A percentile compares a stretch with the other conserved stretches of the same genome.
phyloP scores from a whole-genome alignment of 2,888 invertebrate species.

The Apamea epomidion region DNA sequence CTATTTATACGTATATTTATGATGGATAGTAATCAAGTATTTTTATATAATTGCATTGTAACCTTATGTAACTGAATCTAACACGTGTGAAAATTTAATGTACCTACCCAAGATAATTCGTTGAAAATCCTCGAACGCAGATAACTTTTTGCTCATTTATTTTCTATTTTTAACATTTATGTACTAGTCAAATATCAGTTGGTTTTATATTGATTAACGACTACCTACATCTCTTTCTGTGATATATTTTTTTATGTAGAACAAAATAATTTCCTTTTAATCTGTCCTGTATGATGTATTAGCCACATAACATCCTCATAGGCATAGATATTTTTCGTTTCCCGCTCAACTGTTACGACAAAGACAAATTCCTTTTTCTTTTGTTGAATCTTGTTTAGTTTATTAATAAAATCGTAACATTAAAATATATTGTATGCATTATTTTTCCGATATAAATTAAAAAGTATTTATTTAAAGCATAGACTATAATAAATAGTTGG shows the following conservation, averaged over 20 bases:
- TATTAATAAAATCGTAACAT: constrained; percentile 55
- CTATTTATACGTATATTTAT: constrained; percentile 69
- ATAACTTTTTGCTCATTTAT: constrained; percentile 74
- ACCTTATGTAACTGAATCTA: constrained; percentile 53
- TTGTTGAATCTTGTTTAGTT: constrained; percentile 66
- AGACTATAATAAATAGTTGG: constrained; percentile 58
- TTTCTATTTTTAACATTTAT: constrained; percentile 75
- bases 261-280: constrained; percentile 79
- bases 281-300: constrained; percentile 77
- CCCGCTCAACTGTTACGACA: constrained; percentile 72
- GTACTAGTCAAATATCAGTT: constrained; percentile 87
- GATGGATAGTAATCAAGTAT: constrained; percentile 68
- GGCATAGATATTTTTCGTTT: constrained; percentile 66
- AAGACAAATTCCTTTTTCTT: constrained; percentile 65
- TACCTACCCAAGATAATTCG: constrained; percentile 45
- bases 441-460: constrained; percentile 57
- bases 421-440: constrained; percentile 55
- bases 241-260: constrained; percentile 85
- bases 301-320: constrained; percentile 86
- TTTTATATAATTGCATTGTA: constrained; percentile 69
- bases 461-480: constrained; percentile 64
- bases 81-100: constrained; percentile 48
- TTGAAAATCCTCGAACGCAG: constrained; percentile 49
- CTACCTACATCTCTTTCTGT: constrained; percentile 82
- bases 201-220: constrained; percentile 76